Evolutionary conservation across 2,888 invertebrate species (phyloP), one percentile per base, ranked within the genome.

Genomic region (Chalcosyrphus nemorum): DNA sequence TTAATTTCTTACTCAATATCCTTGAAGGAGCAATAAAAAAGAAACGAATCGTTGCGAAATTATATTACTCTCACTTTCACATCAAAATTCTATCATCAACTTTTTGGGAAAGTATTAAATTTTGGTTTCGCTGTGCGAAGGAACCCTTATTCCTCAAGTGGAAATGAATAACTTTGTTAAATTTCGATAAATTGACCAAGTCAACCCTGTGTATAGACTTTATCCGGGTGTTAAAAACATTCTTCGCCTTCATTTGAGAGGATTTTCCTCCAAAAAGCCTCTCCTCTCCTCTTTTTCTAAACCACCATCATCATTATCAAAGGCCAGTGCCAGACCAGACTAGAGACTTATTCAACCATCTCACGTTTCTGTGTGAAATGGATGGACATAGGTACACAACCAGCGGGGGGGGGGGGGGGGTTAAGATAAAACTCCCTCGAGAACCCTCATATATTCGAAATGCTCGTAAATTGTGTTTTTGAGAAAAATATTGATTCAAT

Each of bases 401-500:
- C n/a, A 27, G 17, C 15, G 24, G 7, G n/a, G 13, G 35, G 2
- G n/a, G 38, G 9, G 21, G 27, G 17, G 4, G 19, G 11, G n/a
- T n/a, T n/a, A n/a, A n/a, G n/a, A n/a, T n/a, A n/a, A 47, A 21
- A 29, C 24, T 7, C 41, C 29, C 41, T 27, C 17, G 29, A 17
- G 24, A 38, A 63, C 45, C 52, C 45, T 27, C 24, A 38, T 24
- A 56, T 45, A 61, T 41, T 27, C 35, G 5, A 56, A 56, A 56
- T 35, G n/a, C 32, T 47, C 41, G 65, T 65, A 75, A 65, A 75
- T 57, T 65, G 38, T 38, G 19, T 66, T 54, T 66, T 54, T 66
- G 32, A 56, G 61, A 75, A 81, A 75, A 76, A 70, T 76, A 81
- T 81, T 76, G 70, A 81, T 81, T 76, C 81, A 81, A 75, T 81